These are phyloP conservation scores for Regulus satrapa DNA, from an alignment of 2,113 vertebrate species.

Conservation along the genomic window DNA sequence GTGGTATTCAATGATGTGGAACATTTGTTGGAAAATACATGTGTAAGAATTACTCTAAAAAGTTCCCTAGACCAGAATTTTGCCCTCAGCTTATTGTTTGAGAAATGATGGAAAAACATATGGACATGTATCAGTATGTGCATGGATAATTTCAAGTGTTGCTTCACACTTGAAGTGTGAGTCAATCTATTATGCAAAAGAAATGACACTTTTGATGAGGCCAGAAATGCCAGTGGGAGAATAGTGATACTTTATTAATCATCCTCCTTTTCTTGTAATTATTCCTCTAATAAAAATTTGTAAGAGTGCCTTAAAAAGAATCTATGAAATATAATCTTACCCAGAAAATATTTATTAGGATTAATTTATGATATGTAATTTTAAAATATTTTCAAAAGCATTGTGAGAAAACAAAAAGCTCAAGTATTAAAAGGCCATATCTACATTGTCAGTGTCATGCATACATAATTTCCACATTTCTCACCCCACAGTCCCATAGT, in stretches of 20 bases:
- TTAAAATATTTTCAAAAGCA: not conserved
- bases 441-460: not conserved
- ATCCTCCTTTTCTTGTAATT: not conserved
- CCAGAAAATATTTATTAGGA: not conserved
- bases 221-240: conserved; percentile 32
- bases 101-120: conserved; percentile 52
- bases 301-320: not conserved
- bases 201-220: conserved; percentile 29
- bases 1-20: not conserved
- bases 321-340: not conserved
- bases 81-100: conserved; percentile 31
- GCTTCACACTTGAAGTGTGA: conserved; percentile 58
- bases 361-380: not conserved
- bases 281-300: not conserved
- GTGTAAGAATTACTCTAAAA: not conserved
- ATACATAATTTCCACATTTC: not conserved
- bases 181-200: conserved; percentile 54
- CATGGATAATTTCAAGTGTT: conserved; percentile 58
- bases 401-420: not conserved
- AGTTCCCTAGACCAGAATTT: not conserved
- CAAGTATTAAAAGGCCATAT: not conserved
- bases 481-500: fast-evolving
- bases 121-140: conserved; percentile 37
- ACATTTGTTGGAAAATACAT: not conserved
- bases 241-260: conserved; percentile 31